Evolutionary conservation across 2,113 vertebrate species (phyloP).

Genomic region (Epinephelus cyanopodus): DNA sequence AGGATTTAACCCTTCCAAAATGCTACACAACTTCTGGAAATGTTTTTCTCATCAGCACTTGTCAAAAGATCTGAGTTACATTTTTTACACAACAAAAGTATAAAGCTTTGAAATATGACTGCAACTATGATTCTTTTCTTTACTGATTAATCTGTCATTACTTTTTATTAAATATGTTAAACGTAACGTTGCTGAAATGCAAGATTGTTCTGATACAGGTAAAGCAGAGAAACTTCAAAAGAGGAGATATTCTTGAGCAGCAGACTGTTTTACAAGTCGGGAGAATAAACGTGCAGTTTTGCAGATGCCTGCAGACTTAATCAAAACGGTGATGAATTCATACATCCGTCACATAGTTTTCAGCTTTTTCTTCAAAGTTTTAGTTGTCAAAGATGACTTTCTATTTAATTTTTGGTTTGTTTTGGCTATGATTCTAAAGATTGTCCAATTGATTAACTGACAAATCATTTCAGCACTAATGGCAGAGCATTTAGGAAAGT

Average conservation of each 20-base stretch:
- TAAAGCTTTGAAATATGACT: background rate
- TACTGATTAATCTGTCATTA: background rate
- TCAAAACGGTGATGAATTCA: background rate
- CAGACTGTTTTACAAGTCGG: background rate
- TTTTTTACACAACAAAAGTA: background rate
- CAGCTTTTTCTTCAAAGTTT: background rate
- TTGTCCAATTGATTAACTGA: background rate
- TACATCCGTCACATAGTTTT: background rate
- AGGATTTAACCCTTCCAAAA: slow-evolving; percentile 50
- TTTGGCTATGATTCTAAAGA: background rate
- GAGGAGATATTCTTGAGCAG: background rate
- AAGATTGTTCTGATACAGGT: background rate
- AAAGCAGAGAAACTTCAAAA: background rate
- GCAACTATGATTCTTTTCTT: background rate
- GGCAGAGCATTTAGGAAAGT: background rate
- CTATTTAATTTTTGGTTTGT: background rate
- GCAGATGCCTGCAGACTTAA: background rate
- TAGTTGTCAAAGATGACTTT: background rate
- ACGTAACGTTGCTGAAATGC: background rate
- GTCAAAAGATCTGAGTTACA: background rate
- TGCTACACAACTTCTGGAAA: slow-evolving; percentile 25
- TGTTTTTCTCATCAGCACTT: background rate
- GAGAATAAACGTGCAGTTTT: background rate
- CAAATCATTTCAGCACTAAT: background rate
- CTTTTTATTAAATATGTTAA: background rate